Conservation (phyloP, 2,888 invertebrate species). For the Pheosia gnoma region DNA sequence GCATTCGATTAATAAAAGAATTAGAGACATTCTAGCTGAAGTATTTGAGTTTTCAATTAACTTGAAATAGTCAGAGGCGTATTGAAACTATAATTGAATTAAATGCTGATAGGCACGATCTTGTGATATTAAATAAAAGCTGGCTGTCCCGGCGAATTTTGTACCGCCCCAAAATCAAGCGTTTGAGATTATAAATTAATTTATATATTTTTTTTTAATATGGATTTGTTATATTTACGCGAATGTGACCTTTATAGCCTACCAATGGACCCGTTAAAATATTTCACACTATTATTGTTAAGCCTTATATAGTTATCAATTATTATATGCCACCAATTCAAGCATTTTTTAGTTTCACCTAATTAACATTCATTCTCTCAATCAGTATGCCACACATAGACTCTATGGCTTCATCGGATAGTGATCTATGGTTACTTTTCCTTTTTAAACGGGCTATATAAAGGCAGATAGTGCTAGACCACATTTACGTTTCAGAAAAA, state of each 20-base stretch:
- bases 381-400: not conserved
- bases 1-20: not conserved
- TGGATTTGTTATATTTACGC: too few species aligned
- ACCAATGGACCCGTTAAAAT: too few species aligned
- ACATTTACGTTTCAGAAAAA: constrained; percentile 23
- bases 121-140: not conserved
- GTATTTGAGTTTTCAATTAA: not conserved
- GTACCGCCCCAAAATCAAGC: too few species aligned
- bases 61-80: not conserved
- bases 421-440: constrained; percentile 3
- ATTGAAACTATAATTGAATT: not conserved
- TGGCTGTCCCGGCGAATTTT: not conserved
- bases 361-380: not conserved
- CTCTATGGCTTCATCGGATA: constrained; percentile 8
- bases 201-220: too few species aligned
- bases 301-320: not conserved
- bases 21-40: not conserved
- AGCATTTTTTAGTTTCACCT: not conserved
- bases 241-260: too few species aligned
- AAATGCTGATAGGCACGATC: not conserved
- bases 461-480: constrained; percentile 20
- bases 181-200: too few species aligned
- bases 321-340: not conserved
- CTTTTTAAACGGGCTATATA: constrained; percentile 31
- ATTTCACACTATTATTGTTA: too few species aligned